Percentiles rank a stretch among this genome's conserved stretches.
These are phyloP conservation scores for Drosophila fulvimacula DNA, from an alignment of 2,888 invertebrate genomes.

Conservation along the genomic window DNA sequence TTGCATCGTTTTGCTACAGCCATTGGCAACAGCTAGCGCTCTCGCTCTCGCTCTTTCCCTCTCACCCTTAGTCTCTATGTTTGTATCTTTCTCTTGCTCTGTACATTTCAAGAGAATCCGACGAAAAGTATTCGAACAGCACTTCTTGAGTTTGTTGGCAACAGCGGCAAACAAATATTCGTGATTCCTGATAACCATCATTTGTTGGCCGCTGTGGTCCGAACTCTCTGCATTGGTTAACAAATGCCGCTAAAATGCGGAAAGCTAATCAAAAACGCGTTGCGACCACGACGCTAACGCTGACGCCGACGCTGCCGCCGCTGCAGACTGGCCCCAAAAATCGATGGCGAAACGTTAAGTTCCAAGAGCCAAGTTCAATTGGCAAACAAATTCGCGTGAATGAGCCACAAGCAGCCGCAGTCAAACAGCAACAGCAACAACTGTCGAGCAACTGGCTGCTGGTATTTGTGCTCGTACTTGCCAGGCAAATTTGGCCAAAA, in stretches of 20 bases:
- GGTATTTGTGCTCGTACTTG: conserved; percentile 67
- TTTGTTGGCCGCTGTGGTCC: conserved; percentile 56
- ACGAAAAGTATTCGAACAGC: conserved; percentile 74
- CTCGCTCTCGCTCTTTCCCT: background rate
- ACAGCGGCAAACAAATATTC: conserved; percentile 83
- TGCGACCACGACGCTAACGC: conserved; percentile 53
- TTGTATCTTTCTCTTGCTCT: conserved; percentile 15
- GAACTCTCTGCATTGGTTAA: conserved; percentile 42
- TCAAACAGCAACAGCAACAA: conserved; percentile 27
- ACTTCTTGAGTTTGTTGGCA: conserved; percentile 76
- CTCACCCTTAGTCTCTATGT: background rate
- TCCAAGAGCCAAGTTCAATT: conserved; percentile 84
- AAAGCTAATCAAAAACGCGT: conserved; percentile 84
- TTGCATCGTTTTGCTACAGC: conserved; percentile 50
- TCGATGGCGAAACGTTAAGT: conserved; percentile 62
- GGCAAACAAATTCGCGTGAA: conserved; percentile 82
- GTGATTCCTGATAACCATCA: conserved; percentile 85
- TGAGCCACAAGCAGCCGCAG: conserved; percentile 54
- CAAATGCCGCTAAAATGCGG: conserved; percentile 80
- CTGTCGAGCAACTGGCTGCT: conserved; percentile 51
- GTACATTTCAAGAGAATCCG: conserved; percentile 37
- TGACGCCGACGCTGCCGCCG: conserved; percentile 19
- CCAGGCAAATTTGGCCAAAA: conserved; percentile 72
- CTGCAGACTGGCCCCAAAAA: conserved; percentile 46
- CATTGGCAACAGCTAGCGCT: background rate